A percentile compares a stretch with the other conserved stretches of the same genome.
Conservation (phyloP, 2,888 invertebrate species). For the Ophion ellenae region DNA sequence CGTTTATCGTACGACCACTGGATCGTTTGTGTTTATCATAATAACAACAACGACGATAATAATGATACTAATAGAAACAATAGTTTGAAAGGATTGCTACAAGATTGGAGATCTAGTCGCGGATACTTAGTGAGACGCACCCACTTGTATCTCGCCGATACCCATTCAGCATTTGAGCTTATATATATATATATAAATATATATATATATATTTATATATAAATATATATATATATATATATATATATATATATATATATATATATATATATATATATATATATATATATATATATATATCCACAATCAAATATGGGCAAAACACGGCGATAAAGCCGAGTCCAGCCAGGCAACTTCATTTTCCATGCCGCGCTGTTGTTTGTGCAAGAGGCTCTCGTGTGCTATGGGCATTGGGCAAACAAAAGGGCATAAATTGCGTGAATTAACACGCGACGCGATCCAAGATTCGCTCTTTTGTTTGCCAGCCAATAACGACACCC, state of each 20-base stretch:
- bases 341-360: slow-evolving; percentile 74
- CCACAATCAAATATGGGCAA: background rate
- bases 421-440: slow-evolving; percentile 43
- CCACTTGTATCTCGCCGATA: slow-evolving; percentile 55
- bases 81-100: slow-evolving; percentile 12
- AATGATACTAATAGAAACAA: slow-evolving; percentile 13
- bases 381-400: slow-evolving; percentile 43
- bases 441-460: slow-evolving; percentile 21
- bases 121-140: slow-evolving; percentile 61
- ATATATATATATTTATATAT: slow-evolving; percentile 7
- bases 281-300: slow-evolving; percentile 47
- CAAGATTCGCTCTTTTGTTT: slow-evolving; percentile 20
- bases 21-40: slow-evolving; percentile 16
- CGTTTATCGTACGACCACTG: slow-evolving; percentile 50
- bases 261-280: slow-evolving; percentile 50
- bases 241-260: no score
- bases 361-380: slow-evolving; percentile 73
- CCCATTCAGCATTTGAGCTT: slow-evolving; percentile 13
- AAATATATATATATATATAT: no score
- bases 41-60: slow-evolving; percentile 30
- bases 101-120: slow-evolving; percentile 52
- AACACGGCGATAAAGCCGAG: slow-evolving; percentile 37
- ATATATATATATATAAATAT: slow-evolving; percentile 38
- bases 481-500: background rate
- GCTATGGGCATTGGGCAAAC: background rate